Base-by-base conservation (phyloP, 2,888 invertebrate species). In the Xylota segnis region DNA sequence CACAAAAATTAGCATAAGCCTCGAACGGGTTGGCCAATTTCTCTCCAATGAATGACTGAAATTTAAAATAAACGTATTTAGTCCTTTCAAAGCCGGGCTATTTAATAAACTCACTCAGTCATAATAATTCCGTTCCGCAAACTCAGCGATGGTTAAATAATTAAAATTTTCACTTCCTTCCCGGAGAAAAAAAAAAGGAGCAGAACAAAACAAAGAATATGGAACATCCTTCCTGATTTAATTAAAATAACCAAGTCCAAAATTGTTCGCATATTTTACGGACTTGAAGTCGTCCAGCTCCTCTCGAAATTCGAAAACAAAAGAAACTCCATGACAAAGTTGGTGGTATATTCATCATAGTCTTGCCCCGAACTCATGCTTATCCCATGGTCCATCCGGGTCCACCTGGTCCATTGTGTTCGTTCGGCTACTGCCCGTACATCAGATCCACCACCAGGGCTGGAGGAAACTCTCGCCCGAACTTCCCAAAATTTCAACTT, bases 181-280 rank as follows among this genome's bases (percentile, higher is more conserved):
- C 5, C 12, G 29, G 23, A 40, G 5, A 16, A 27, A 47, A 34
- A 56, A 56, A 40, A 29, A 7, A 12, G 40, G 23, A 37, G 5
- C 12, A 27, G 34, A 34, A 56, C 45, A 40, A 29, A 10, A 9
- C 5, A 37, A 37, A 47, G 47, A 78, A n/a, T 16, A 59, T 34
- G 23, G 65, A 32, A 45, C 47, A 58, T 34, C 12, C 43, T 43
- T 47, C 72, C 72, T 72, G 68, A 81, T 76, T 86, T 68, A 82
- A 86, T 77, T 86, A 77, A 82, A 77, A 86, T 72, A 86, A 58
- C 45, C 54, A 52, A 71, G 63, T 75, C 18, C 34, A 66, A 82
- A 72, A 82, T 77, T 77, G 77, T 86, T 82, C 65, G 86, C 82
- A 86, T 86, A 82, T 86, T 77, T 86, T 82, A 82, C 76, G 43